phyloP scores from a whole-genome alignment of 2,113 vertebrate species.

The Rhabdornis inornatus region DNA sequence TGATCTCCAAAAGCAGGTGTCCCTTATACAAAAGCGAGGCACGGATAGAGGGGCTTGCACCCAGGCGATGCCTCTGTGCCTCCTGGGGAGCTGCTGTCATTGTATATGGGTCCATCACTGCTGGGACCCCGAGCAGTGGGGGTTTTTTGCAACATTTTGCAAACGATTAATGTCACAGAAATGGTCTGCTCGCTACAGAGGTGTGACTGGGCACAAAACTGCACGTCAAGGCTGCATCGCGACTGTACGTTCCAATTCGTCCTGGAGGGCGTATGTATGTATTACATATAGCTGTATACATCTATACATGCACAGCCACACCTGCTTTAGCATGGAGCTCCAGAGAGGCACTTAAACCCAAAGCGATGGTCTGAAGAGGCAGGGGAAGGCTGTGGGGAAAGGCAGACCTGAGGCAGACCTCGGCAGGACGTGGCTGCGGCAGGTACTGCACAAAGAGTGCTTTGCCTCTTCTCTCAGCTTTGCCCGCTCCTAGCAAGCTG shows the following conservation, averaged over 20 bases:
- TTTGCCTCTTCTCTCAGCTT: neutral
- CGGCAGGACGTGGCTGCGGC: neutral
- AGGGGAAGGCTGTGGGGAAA: neutral
- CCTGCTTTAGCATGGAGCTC: neutral
- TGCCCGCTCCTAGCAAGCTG: neutral
- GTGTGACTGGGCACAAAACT: neutral
- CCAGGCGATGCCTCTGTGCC: neutral
- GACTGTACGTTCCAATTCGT: neutral
- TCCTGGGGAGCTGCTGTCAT: neutral
- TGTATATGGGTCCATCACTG: accelerated
- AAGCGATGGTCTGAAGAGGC: neutral
- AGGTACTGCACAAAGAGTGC: neutral
- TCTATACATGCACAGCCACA: neutral
- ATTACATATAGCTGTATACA: accelerated
- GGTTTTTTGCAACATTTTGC: neutral
- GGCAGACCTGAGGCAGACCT: neutral
- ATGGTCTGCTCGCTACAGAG: neutral
- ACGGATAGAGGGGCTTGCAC: accelerated
- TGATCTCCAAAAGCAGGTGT: neutral
- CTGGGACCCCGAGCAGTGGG: neutral
- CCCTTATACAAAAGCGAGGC: neutral
- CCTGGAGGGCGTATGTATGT: accelerated
- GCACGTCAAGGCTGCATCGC: neutral
- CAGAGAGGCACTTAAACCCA: neutral
- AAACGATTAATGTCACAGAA: neutral